Percentiles rank a stretch among this genome's conserved stretches.
phyloP scores from a whole-genome alignment of 2,888 invertebrate species.

The Lymantria monacha region DNA sequence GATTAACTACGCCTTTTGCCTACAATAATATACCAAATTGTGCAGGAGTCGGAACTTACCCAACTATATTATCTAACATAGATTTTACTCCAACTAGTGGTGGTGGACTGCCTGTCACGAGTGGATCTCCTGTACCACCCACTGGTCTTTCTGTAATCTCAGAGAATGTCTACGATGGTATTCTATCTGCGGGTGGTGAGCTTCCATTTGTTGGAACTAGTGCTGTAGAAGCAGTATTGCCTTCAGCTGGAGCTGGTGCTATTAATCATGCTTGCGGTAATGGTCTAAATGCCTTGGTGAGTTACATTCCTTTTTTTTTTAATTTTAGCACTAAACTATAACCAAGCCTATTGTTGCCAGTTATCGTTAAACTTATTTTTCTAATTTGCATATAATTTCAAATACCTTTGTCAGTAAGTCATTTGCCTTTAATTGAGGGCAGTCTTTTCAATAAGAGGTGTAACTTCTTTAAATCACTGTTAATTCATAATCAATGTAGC shows the following conservation, averaged over 20 bases:
- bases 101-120: neutral
- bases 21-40: neutral
- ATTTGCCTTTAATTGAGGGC: too few species aligned
- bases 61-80: neutral
- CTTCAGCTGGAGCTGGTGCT: slow-evolving; percentile 34
- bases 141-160: slow-evolving; percentile 7
- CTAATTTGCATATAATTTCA: too few species aligned
- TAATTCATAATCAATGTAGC: too few species aligned
- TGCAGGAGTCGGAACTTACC: neutral
- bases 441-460: too few species aligned
- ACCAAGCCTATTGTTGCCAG: neutral
- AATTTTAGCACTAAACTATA: neutral
- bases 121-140: neutral
- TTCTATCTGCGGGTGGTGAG: slow-evolving; percentile 33
- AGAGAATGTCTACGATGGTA: slow-evolving; percentile 29
- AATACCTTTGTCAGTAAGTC: too few species aligned
- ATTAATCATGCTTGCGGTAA: slow-evolving; percentile 42
- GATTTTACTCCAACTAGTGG: neutral
- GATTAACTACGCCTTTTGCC: neutral
- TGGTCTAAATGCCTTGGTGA: slow-evolving; percentile 30
- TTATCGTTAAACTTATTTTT: too few species aligned
- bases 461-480: too few species aligned
- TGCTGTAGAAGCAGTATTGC: slow-evolving; percentile 32
- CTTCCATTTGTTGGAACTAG: slow-evolving; percentile 48
- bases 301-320: neutral